These are phyloP conservation scores for Babylonia areolata DNA, from an alignment of 1,140 invertebrate species.

Conservation along the genomic window DNA sequence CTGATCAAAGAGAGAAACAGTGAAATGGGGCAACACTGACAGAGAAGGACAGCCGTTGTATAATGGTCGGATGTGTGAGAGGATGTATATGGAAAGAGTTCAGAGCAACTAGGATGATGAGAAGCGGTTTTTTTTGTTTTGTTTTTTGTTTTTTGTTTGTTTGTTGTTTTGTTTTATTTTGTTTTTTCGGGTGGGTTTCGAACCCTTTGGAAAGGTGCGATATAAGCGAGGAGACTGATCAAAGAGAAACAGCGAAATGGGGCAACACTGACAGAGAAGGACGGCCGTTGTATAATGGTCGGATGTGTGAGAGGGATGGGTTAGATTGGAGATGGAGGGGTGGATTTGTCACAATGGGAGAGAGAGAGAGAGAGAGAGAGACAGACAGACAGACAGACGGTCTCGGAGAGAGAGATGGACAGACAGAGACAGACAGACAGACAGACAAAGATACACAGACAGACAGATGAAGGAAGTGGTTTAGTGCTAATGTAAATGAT, in stretches of 20 bases:
- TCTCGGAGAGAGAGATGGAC: neutral
- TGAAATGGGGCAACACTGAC: neutral
- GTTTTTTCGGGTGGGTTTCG: neutral
- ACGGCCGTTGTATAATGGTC: neutral
- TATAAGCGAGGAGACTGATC: no score
- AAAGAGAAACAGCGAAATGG: neutral
- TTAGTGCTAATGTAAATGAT: neutral
- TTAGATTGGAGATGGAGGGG: neutral
- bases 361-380: neutral
- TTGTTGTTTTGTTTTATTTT: no score
- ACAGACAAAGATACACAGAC: no score
- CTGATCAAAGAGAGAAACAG: slow-evolving; percentile 5
- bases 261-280: neutral
- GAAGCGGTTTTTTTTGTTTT: no score
- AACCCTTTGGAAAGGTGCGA: no score
- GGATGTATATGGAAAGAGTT: no score
- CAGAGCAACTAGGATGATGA: neutral
- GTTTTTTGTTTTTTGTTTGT: no score
- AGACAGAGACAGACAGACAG: neutral
- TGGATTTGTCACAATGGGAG: neutral
- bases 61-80: neutral
- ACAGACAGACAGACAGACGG: neutral
- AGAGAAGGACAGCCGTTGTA: neutral
- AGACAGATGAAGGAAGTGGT: neutral
- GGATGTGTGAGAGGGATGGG: neutral